phyloP scores from a whole-genome alignment of 2,888 invertebrate species.

The Drosophila koepferae region DNA sequence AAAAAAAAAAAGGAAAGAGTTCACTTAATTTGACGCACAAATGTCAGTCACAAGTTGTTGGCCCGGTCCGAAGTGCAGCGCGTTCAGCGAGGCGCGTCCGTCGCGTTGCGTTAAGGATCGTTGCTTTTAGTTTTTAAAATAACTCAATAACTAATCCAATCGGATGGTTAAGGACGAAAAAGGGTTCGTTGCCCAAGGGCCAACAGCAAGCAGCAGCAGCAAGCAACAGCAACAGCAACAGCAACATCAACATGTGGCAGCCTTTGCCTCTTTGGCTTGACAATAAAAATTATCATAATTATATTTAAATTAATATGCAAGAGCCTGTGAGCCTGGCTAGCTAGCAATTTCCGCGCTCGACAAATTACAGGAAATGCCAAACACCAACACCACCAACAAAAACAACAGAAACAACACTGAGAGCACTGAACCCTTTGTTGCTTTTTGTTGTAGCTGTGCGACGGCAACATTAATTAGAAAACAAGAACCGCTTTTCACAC shows the following conservation, averaged over 20 bases:
- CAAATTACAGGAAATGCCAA: conserved; percentile 78
- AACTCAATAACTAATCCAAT: conserved; percentile 79
- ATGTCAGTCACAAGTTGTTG: conserved; percentile 70
- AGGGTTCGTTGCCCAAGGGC: conserved; percentile 63
- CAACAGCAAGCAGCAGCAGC: conserved; percentile 8
- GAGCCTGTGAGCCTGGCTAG: conserved; percentile 34
- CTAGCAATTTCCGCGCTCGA: conserved; percentile 67
- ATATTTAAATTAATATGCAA: conserved; percentile 80
- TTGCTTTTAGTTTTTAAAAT: conserved; percentile 71
- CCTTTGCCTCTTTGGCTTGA: conserved; percentile 56
- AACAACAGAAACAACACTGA: conserved; percentile 27
- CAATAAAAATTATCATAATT: conserved; percentile 80
- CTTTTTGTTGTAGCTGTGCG: conserved; percentile 20
- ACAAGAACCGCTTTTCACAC: conserved; percentile 42
- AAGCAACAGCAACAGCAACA: background rate
- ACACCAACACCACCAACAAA: conserved; percentile 26
- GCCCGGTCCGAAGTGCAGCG: conserved; percentile 8
- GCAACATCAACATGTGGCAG: conserved; percentile 65
- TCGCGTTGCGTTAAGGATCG: conserved; percentile 48
- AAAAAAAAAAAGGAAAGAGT: conserved; percentile 54
- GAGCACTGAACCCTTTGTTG: conserved; percentile 30
- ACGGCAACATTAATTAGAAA: conserved; percentile 48
- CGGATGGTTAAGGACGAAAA: conserved; percentile 52
- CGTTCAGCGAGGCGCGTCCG: conserved; percentile 59
- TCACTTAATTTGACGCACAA: conserved; percentile 80